Base-by-base conservation (phyloP, 2,113 vertebrate genomes). In the Myxocyprinus asiaticus region DNA sequence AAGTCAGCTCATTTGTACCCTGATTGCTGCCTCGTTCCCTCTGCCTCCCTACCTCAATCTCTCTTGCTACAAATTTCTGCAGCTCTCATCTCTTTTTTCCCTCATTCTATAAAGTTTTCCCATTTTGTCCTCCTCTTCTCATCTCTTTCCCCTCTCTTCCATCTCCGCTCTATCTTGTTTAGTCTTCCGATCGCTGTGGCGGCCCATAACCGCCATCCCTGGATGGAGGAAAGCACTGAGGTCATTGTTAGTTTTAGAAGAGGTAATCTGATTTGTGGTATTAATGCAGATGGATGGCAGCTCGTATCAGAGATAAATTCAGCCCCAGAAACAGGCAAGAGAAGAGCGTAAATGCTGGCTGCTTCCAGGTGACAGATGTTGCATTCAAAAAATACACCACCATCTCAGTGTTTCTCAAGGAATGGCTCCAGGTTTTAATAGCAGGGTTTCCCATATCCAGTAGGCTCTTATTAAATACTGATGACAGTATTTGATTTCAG, bases 341-440 rank as follows among this genome's bases (percentile, higher is more conserved):
- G 62, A 17, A 50, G 15, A 83, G 51, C 58, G 56, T 22, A 71
- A 33, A 47, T 56, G 80, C 67, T 86, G 84, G 84, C 86, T 84
- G 78, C 82, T 79, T 86, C 74, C 80, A 82, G 50, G 17, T 15
- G 82, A 80, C 89, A 90, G 89, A 89, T 90, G 87, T 83, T 85
- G 62, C 22, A 50, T 53, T 65, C 80, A 65, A 65, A 80, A 78
- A 88, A 88, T 33, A 33, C 22, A 33, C 22, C 22, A 33, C 22
- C 22, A 81, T 87, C 77, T 78, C 53, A 80, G 55, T 50, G 5
- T 58, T 74, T 80, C 80, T 79, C 65, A 65, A 67, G 71, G 81
- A 79, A 80, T 78, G 7, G 62, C 73, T 67, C 67, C 77, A 51
- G 58, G 51, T 80, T 63, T 47, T 79, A 47, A 47, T 73, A 67